Conservation (phyloP, 2,888 invertebrate species). For the Ernsta delagoae region DNA sequence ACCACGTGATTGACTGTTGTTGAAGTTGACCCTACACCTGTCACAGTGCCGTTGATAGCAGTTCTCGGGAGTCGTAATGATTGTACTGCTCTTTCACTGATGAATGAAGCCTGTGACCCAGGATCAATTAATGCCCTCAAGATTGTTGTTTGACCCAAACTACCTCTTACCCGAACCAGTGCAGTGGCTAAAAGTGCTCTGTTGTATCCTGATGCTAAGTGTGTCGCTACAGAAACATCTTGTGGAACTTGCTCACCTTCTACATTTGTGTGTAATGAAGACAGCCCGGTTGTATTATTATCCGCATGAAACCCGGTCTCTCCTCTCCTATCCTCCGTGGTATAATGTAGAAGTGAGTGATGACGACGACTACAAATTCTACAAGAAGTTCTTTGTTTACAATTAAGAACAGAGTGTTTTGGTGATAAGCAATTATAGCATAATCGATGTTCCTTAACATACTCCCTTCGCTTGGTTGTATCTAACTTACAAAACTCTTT, state of each 20-base stretch:
- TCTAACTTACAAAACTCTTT: constrained; percentile 7
- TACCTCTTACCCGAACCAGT: neutral
- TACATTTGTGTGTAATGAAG: constrained; percentile 16
- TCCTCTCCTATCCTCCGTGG: neutral
- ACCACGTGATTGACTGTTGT: constrained; percentile 6
- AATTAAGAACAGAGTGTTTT: constrained; percentile 9
- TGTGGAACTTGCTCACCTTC: constrained; percentile 6
- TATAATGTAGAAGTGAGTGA: constrained; percentile 19
- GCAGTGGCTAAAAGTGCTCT: constrained; percentile 7
- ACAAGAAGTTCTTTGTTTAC: constrained; percentile 17
- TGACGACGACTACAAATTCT: constrained; percentile 11
- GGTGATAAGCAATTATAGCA: constrained; percentile 15
- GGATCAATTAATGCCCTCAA: constrained; percentile 11
- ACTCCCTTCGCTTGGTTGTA: neutral
- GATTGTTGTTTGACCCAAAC: neutral
- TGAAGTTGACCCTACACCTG: constrained; percentile 8
- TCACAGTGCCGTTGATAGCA: constrained; percentile 5
- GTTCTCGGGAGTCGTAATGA: constrained; percentile 9
- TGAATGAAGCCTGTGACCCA: constrained; percentile 14
- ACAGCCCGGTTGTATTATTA: constrained; percentile 10
- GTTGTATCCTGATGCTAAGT: constrained; percentile 6
- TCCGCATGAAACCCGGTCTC: constrained; percentile 1
- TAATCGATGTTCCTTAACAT: constrained; percentile 7
- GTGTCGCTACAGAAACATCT: constrained; percentile 6
- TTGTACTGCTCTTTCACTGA: constrained; percentile 6